A percentile compares a stretch with the other conserved stretches of the same genome.
phyloP scores from a whole-genome alignment of 2,888 invertebrate genomes.

The Acrobasis repandana region DNA sequence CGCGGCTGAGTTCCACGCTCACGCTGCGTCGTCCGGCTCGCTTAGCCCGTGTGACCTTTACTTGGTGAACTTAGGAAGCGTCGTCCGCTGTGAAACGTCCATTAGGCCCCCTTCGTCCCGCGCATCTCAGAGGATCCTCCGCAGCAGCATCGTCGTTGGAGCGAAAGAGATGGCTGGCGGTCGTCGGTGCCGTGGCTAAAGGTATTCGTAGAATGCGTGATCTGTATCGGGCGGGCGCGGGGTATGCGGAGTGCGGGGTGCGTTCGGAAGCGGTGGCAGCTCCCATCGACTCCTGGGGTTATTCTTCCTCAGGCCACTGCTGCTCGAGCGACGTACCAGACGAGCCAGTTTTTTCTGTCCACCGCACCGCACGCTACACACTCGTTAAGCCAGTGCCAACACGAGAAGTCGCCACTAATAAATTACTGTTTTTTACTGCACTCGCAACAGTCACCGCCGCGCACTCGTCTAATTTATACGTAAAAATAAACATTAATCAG shows the following conservation, averaged over 20 bases:
- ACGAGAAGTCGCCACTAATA: constrained; percentile 85
- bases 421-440: constrained; percentile 82
- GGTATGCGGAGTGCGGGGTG: constrained; percentile 72
- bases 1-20: constrained; percentile 77
- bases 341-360: constrained; percentile 85
- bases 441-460: constrained; percentile 81
- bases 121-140: constrained; percentile 59
- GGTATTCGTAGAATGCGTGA: constrained; percentile 83
- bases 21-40: constrained; percentile 76
- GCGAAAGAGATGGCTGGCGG: constrained; percentile 73
- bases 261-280: constrained; percentile 82
- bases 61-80: constrained; percentile 82
- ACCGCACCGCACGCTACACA: constrained; percentile 83
- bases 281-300: constrained; percentile 83
- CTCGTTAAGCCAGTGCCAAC: constrained; percentile 85
- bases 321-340: constrained; percentile 80
- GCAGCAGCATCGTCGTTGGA: constrained; percentile 64
- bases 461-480: constrained; percentile 78
- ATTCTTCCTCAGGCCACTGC: constrained; percentile 84
- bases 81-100: constrained; percentile 78
- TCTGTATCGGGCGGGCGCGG: constrained; percentile 78
- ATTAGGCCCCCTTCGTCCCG: constrained; percentile 75
- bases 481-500: constrained; percentile 80
- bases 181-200: constrained; percentile 73
- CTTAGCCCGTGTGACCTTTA: constrained; percentile 80